These are phyloP conservation scores for Sparus aurata DNA, from an alignment of 2,797 vertebrate genomes.

Conservation along the genomic window DNA sequence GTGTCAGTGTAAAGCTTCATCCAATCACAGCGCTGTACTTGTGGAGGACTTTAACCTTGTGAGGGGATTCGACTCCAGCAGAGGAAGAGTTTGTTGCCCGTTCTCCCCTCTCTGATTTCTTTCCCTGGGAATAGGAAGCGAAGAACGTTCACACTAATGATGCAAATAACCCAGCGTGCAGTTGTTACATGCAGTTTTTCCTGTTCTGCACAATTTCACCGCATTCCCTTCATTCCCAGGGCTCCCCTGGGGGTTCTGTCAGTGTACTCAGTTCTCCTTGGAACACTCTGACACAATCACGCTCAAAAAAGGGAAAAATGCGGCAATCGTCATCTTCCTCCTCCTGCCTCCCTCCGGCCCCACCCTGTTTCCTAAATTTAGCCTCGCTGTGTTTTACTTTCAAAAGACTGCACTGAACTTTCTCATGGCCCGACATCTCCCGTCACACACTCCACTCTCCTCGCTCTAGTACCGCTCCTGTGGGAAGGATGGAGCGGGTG, in stretches of 20 bases:
- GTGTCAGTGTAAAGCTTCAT: background rate
- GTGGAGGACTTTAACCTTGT: constrained; percentile 8
- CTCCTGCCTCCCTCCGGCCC: constrained; percentile 46
- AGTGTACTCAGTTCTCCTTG: constrained; percentile 51
- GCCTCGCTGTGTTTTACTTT: constrained; percentile 60
- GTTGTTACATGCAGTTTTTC: constrained; percentile 41
- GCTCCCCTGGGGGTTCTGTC: constrained; percentile 66
- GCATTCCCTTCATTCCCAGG: constrained; percentile 77
- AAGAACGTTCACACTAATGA: constrained; percentile 70
- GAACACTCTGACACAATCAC: constrained; percentile 45
- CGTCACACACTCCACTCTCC: constrained; percentile 57
- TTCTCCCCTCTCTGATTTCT: constrained; percentile 33
- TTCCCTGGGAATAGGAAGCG: constrained; percentile 73
- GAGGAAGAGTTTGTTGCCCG: constrained; percentile 19
- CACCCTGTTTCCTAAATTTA: constrained; percentile 72
- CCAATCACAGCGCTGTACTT: background rate
- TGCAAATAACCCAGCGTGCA: constrained; percentile 70
- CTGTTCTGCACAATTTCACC: constrained; percentile 69
- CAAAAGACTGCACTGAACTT: constrained; percentile 74
- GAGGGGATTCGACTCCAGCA: constrained; percentile 31
- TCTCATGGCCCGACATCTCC: constrained; percentile 81
- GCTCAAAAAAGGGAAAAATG: constrained; percentile 60
- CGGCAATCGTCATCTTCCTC: constrained; percentile 49
- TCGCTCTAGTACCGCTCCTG: constrained; percentile 54
- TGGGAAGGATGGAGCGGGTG: constrained; percentile 72